phyloP scores from a whole-genome alignment of 2,113 vertebrate species.

The Ceyx cyanopectus region DNA sequence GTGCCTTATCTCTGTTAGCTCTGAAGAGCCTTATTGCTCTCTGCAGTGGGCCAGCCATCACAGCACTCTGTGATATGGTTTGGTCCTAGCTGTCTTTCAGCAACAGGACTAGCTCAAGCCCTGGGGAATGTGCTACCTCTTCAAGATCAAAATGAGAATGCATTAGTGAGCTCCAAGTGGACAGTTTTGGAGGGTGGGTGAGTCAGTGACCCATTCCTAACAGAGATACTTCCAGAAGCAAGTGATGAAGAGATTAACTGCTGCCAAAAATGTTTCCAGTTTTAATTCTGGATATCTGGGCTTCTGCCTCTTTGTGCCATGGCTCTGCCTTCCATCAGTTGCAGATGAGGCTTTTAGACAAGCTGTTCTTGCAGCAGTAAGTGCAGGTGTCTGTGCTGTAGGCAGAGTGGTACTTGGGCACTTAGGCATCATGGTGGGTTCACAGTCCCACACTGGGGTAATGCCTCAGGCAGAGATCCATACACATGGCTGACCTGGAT shows the following conservation, averaged over 20 bases:
- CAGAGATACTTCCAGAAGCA: background rate
- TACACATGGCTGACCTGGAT: background rate
- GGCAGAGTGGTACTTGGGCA: background rate
- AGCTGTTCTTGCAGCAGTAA: background rate
- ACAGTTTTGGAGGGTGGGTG: background rate
- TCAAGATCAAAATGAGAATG: background rate
- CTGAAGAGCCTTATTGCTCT: background rate
- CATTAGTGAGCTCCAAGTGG: background rate
- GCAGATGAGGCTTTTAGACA: background rate
- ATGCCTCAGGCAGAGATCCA: background rate
- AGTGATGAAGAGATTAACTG: background rate
- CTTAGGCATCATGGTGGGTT: accelerated
- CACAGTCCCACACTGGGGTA: accelerated
- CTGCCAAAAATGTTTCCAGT: background rate
- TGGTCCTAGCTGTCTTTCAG: background rate
- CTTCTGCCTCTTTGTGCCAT: background rate
- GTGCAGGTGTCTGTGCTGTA: accelerated
- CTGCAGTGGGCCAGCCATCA: background rate
- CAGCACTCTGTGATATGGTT: background rate
- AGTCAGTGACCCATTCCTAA: background rate
- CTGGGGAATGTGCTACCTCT: background rate
- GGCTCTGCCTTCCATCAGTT: accelerated
- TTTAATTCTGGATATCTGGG: background rate
- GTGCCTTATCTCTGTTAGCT: background rate
- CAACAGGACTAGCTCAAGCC: background rate